Conservation (phyloP, 2,113 vertebrate species). For the Hipposideros armiger region DNA sequence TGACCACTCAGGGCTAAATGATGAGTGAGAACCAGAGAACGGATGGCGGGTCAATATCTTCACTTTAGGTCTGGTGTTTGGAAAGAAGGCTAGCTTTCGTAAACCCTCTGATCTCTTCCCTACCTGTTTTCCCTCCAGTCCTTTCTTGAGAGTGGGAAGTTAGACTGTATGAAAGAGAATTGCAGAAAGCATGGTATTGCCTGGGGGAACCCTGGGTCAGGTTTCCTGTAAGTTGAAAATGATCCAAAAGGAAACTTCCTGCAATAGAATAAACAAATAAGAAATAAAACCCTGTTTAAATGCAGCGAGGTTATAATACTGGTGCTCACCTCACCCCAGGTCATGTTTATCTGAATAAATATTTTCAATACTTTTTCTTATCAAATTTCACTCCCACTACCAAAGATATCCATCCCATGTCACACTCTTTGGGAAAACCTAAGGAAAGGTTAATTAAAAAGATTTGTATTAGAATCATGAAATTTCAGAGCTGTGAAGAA, state of each 20-base stretch:
- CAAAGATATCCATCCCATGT: background rate
- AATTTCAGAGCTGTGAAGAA: background rate
- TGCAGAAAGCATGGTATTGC: background rate
- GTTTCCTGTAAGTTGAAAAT: background rate
- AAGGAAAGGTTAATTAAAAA: background rate
- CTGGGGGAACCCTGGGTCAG: background rate
- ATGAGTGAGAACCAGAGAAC: background rate
- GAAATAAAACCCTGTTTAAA: constrained; percentile 47
- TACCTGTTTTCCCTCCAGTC: background rate
- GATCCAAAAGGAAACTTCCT: background rate
- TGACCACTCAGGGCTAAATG: background rate
- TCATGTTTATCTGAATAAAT: constrained; percentile 38
- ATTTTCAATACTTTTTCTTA: constrained; percentile 54
- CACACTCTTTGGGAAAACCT: constrained; percentile 15
- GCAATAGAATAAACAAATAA: background rate
- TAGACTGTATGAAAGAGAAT: background rate
- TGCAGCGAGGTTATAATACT: background rate
- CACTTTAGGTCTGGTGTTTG: background rate
- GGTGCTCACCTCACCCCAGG: background rate
- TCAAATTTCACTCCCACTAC: background rate
- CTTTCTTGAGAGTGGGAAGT: background rate
- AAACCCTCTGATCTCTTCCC: background rate
- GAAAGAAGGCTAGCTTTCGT: background rate
- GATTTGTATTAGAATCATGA: background rate
- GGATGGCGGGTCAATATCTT: background rate